Evolutionary conservation across 2,888 invertebrate genomes (phyloP), one percentile per base, ranked within the genome.

Genomic region (Parthenolecanium corni): DNA sequence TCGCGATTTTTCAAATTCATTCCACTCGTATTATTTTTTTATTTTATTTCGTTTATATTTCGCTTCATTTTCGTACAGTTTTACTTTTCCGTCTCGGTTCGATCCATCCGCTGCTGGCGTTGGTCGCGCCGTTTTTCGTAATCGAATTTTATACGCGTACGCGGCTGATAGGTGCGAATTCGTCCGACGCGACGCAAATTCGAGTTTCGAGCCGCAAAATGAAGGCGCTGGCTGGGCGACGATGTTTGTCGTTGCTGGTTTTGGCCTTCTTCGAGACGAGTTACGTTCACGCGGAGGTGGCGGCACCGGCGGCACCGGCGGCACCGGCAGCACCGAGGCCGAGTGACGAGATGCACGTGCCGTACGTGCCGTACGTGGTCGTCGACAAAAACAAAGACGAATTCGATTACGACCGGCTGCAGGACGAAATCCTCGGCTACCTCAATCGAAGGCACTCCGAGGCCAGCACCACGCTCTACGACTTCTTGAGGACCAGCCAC

Each of bases 291-390:
- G 20, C 49, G n/a, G 31, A 23, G 14, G 36, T 51, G 38, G 49
- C 47, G 12, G 9, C 20, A 18, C 24, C 56, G 2, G 16, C 16
- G 2, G 46, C 58, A 20, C 31, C 58, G 47, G 18, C 47, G 18
- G 31, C 31, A 11, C 18, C 38, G 31, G 46, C 46, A 4, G 4
- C 16, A 16, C 24, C 56, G 2, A 21, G 14, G 2, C 47, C 58
- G 31, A 20, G 49, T 31, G 61, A 61, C 21, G 61, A 61, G 23
- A 24, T 61, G 18, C 47, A 61, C 21, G 49, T 61, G 6, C 61
- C 61, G 2, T 61, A 61, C 38, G 61, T 61, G 51, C 61, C 61
- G 36, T 61, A 61, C 18, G 61, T 61, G 4, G 61, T 61, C n/a
- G 61, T 61, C n/a, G 51, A 61, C 11, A 38, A 61, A 18, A 36